Evolutionary conservation across 92 coral and sea anemone genomes (phyloP).

Genomic region (Zoanthus solanderi): DNA sequence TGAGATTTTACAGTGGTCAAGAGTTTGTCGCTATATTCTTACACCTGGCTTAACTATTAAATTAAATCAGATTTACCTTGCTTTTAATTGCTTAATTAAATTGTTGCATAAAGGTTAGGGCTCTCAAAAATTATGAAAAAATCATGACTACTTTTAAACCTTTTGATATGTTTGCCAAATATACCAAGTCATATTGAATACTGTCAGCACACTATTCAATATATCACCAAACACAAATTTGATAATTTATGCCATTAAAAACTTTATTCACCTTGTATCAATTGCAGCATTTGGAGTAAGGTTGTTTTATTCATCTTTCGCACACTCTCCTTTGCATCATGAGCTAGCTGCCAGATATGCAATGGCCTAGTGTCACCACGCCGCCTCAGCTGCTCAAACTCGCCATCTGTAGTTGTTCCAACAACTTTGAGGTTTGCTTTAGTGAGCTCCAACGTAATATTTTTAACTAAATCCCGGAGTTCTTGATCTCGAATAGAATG

Average conservation of each 20-base stretch:
- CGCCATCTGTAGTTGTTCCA: constrained; percentile 60
- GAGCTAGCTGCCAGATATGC: constrained; percentile 58
- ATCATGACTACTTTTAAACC: background rate
- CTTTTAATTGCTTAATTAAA: background rate
- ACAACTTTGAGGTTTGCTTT: constrained; percentile 47
- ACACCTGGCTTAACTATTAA: constrained; percentile 1
- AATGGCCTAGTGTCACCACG: constrained; percentile 52
- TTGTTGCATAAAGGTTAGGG: constrained; percentile 1
- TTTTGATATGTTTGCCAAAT: background rate
- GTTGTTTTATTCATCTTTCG: constrained; percentile 42
- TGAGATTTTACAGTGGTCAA: constrained; percentile 3
- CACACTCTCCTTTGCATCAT: constrained; percentile 38
- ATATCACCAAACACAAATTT: background rate
- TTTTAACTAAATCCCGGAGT: constrained; percentile 40
- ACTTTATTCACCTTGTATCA: background rate
- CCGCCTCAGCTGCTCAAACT: constrained; percentile 43
- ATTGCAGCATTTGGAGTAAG: constrained; percentile 6
- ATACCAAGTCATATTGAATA: background rate
- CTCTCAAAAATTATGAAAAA: background rate
- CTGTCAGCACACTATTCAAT: constrained; percentile 4
- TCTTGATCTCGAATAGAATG: constrained; percentile 37
- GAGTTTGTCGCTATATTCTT: background rate
- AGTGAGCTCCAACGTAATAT: constrained; percentile 33
- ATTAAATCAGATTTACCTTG: constrained; percentile 2
- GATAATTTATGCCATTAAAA: background rate